A percentile compares a stretch with the other conserved stretches of the same genome.
Conservation (phyloP, 2,888 invertebrate species). For the Hydraecia micacea region DNA sequence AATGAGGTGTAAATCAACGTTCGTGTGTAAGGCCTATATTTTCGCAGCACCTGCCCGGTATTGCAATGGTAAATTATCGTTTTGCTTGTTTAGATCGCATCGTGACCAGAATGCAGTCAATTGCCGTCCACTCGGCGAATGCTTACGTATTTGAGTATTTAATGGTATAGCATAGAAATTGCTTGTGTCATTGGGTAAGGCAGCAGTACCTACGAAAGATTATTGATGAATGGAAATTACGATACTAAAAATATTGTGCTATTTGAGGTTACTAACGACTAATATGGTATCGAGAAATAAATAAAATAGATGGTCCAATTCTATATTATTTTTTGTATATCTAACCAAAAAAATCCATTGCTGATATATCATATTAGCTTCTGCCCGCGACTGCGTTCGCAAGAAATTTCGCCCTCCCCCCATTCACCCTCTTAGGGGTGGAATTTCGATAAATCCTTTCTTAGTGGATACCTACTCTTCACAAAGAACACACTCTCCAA, state of each 20-base stretch:
- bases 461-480: too few species aligned
- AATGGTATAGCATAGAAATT: conserved; percentile 44
- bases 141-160: conserved; percentile 51
- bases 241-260: background rate
- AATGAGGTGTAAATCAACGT: conserved; percentile 58
- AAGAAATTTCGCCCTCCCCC: too few species aligned
- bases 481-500: too few species aligned
- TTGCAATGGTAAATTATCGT: conserved; percentile 78
- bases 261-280: too few species aligned
- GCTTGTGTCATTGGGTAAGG: conserved; percentile 31
- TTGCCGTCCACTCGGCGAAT: conserved; percentile 57
- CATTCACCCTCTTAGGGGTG: too few species aligned
- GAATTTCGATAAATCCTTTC: too few species aligned
- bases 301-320: too few species aligned
- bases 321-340: background rate
- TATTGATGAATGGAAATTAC: background rate
- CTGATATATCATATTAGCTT: too few species aligned
- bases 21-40: conserved; percentile 68
- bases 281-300: too few species aligned
- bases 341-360: background rate
- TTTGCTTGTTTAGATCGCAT: conserved; percentile 75
- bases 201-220: too few species aligned
- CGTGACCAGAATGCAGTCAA: conserved; percentile 78
- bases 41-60: conserved; percentile 74
- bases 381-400: too few species aligned